phyloP scores from a whole-genome alignment of 2,888 invertebrate species.

The Microplitis deprimator region DNA sequence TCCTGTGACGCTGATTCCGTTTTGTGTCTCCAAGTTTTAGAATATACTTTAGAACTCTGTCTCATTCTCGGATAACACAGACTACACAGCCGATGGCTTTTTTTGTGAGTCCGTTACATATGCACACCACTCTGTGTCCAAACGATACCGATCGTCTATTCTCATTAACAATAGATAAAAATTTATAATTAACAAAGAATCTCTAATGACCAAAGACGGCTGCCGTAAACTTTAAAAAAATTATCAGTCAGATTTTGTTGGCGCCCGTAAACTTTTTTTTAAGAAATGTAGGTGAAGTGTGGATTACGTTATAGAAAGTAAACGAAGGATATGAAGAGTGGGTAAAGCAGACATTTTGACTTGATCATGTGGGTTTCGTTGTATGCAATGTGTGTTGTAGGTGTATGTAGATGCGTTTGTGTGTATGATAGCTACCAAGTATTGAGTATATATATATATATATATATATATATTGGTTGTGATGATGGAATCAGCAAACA shows the following conservation, averaged over 20 bases:
- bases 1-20: not conserved
- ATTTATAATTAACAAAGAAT: not conserved
- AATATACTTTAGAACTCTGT: not conserved
- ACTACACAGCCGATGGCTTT: not conserved
- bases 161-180: not conserved
- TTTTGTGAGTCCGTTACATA: not conserved
- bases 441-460: slow-evolving; percentile 7
- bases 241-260: not conserved
- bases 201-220: not conserved
- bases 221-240: not conserved
- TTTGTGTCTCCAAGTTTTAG: not conserved
- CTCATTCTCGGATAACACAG: not conserved
- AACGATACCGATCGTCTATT: not conserved
- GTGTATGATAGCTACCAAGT: slow-evolving; percentile 3
- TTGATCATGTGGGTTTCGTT: slow-evolving; percentile 7
- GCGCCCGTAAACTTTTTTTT: not conserved
- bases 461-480: slow-evolving; percentile 6
- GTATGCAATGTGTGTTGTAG: not conserved
- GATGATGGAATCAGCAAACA: slow-evolving; percentile 60
- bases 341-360: slow-evolving; percentile 6
- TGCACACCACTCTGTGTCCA: not conserved
- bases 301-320: not conserved
- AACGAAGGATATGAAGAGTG: not conserved
- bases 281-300: slow-evolving; percentile 24
- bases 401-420: slow-evolving; percentile 28